These are phyloP conservation scores for Mormoops blainvillei DNA, from an alignment of 2,113 vertebrate genomes.

Conservation along the genomic window DNA sequence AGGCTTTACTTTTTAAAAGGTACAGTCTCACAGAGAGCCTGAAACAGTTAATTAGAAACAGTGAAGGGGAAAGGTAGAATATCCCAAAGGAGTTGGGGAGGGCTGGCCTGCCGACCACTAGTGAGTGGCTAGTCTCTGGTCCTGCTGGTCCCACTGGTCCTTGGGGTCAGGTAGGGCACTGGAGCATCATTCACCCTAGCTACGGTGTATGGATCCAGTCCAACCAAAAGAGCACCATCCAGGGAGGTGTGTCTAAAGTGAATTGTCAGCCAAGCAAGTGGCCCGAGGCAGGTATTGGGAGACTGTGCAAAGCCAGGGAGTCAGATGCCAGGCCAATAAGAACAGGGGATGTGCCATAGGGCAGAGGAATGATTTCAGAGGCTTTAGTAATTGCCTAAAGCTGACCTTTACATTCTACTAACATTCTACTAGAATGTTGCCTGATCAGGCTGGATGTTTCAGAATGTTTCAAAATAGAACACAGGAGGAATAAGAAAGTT, in stretches of 20 bases:
- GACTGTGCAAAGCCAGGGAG: background rate
- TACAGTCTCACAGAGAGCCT: background rate
- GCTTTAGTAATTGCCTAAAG: background rate
- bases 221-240: accelerated
- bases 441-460: background rate
- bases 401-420: background rate
- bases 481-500: background rate
- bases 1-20: background rate
- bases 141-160: background rate
- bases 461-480: background rate
- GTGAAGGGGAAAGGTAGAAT: background rate
- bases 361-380: background rate
- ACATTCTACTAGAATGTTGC: background rate
- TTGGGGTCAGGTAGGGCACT: background rate
- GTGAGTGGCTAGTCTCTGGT: background rate
- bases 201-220: background rate
- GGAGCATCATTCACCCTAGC: background rate
- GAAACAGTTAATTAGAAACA: background rate
- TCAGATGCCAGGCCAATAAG: background rate
- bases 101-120: background rate
- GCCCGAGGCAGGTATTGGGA: background rate
- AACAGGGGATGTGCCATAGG: background rate
- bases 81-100: background rate
- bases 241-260: background rate
- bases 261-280: background rate